phyloP scores from a whole-genome alignment of 1,140 invertebrate genomes.

The Paraescarpia echinospica region DNA sequence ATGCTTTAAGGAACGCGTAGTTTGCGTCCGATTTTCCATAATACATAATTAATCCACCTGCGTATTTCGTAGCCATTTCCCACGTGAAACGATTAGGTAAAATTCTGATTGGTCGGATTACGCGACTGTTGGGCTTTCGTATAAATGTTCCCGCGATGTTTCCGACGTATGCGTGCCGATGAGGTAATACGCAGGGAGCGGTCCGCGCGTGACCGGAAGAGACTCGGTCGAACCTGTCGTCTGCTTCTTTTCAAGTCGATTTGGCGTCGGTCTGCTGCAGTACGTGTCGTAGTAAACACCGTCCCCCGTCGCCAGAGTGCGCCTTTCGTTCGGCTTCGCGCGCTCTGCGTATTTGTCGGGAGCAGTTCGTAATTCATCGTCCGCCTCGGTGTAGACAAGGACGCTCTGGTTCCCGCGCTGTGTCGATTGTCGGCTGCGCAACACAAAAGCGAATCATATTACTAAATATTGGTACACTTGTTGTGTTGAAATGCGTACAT shows the following conservation, averaged over 20 bases:
- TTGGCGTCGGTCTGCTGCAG: background rate
- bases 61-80: background rate
- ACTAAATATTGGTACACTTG: background rate
- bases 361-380: background rate
- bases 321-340: background rate
- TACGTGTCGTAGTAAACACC: background rate
- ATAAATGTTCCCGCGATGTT: background rate
- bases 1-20: background rate
- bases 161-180: background rate
- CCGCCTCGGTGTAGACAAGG: background rate
- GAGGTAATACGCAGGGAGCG: background rate
- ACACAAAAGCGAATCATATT: background rate
- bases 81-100: background rate
- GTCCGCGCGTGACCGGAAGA: background rate
- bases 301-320: background rate
- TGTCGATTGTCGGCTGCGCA: background rate
- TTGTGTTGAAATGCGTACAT: background rate
- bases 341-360: background rate
- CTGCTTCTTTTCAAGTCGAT: background rate
- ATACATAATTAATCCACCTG: background rate
- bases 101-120: background rate
- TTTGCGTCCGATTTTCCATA: background rate
- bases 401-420: background rate
- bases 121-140: background rate
- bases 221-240: conserved; percentile 3